A percentile compares a stretch with the other conserved stretches of the same genome.
These are phyloP conservation scores for Danionella cerebrum DNA, from an alignment of 2,113 vertebrate genomes.

Conservation along the genomic window DNA sequence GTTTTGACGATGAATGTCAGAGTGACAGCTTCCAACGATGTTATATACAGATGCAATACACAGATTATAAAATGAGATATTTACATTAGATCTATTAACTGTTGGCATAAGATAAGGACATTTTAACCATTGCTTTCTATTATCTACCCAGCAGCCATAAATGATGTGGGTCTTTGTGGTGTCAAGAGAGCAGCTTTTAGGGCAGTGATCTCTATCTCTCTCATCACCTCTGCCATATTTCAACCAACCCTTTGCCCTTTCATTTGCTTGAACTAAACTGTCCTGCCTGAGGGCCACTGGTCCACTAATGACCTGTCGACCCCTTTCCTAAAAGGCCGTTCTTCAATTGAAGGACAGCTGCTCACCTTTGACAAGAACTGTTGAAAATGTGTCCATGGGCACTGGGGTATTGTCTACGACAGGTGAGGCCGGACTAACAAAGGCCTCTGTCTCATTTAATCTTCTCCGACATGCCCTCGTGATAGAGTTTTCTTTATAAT, in stretches of 20 bases:
- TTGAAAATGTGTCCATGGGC: constrained; percentile 16
- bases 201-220: constrained; percentile 36
- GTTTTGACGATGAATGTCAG: too few species aligned
- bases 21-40: too few species aligned
- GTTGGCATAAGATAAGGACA: too few species aligned
- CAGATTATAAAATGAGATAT: too few species aligned
- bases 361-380: constrained; percentile 6
- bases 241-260: constrained; percentile 41
- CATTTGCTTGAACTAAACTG: constrained; percentile 53
- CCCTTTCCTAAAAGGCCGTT: not conserved
- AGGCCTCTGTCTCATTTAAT: constrained; percentile 8
- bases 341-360: constrained; percentile 20
- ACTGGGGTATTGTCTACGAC: not conserved
- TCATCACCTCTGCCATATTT: constrained; percentile 22
- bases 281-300: constrained; percentile 16
- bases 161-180: constrained; percentile 25
- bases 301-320: not conserved
- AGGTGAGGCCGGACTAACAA: constrained; percentile 7
- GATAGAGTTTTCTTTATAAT: not conserved
- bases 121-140: too few species aligned
- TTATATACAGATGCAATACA: too few species aligned
- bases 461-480: not conserved
- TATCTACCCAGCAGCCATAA: too few species aligned
- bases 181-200: constrained; percentile 39
- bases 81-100: too few species aligned